These are phyloP conservation scores for Brachyrhaphis roseni DNA, from an alignment of 2,797 vertebrate species.

Conservation along the genomic window DNA sequence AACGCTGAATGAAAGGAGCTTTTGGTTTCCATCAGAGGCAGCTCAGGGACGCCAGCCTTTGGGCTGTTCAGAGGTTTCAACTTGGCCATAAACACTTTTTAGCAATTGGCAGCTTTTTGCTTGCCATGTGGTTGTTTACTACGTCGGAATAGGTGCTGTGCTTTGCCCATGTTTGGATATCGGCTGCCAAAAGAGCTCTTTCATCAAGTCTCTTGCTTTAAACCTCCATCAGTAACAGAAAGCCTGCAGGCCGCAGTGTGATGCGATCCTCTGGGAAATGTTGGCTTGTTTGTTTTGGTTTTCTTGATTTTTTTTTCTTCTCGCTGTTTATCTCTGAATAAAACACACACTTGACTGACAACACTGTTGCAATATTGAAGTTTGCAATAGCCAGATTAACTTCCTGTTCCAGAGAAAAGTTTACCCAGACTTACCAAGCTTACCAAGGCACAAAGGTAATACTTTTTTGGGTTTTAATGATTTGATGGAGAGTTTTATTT, in stretches of 20 bases:
- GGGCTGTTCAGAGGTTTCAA: constrained; percentile 47
- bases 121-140: constrained; percentile 53
- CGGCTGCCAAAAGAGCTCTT: constrained; percentile 56
- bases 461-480: background rate
- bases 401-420: background rate
- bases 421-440: background rate
- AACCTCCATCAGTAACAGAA: constrained; percentile 48
- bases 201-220: constrained; percentile 47
- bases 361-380: background rate
- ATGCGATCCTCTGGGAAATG: constrained; percentile 10
- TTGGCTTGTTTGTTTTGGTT: background rate
- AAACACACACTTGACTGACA: background rate
- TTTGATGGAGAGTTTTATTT: background rate
- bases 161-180: constrained; percentile 53
- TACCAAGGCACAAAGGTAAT: background rate
- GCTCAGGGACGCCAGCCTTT: constrained; percentile 35
- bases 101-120: constrained; percentile 41
- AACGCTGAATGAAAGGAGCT: constrained; percentile 51
- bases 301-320: constrained; percentile 4
- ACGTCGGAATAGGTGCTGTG: constrained; percentile 45
- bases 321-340: constrained; percentile 5
- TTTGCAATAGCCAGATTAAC: background rate
- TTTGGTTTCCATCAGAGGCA: constrained; percentile 44
- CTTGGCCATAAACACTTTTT: constrained; percentile 47
- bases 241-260: constrained; percentile 33